phyloP scores from a whole-genome alignment of 2,888 invertebrate genomes.

The Pristionchus fissidentatus region DNA sequence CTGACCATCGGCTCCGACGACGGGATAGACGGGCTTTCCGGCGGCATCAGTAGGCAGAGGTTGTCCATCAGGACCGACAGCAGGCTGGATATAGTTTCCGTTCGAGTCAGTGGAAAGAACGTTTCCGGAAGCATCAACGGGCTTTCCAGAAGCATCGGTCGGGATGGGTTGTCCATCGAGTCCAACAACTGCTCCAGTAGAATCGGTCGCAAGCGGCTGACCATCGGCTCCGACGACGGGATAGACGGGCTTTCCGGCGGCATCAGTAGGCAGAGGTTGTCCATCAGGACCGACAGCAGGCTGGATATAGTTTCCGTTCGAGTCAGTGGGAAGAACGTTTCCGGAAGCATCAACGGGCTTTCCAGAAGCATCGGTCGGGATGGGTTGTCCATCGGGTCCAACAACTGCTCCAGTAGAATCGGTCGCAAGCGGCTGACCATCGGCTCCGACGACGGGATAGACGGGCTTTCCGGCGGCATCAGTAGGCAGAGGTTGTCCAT shows the following conservation, averaged over 20 bases:
- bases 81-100: constrained; percentile 49
- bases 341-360: constrained; percentile 47
- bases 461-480: constrained; percentile 47
- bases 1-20: constrained; percentile 53
- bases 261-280: constrained; percentile 47
- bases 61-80: constrained; percentile 57
- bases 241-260: constrained; percentile 35
- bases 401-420: constrained; percentile 10
- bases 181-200: constrained; percentile 54
- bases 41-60: constrained; percentile 61
- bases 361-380: constrained; percentile 47
- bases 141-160: constrained; percentile 38
- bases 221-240: constrained; percentile 47
- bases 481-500: constrained; percentile 30
- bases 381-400: neutral
- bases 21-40: constrained; percentile 68
- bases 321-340: constrained; percentile 57
- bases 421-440: constrained; percentile 48
- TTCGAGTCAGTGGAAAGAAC: constrained; percentile 28
- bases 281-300: constrained; percentile 49
- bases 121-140: neutral
- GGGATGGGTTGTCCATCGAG: constrained; percentile 52
- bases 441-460: constrained; percentile 14
- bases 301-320: constrained; percentile 55
- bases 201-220: neutral